phyloP scores from a whole-genome alignment of 2,888 invertebrate species.

The Sesamia inferens region DNA sequence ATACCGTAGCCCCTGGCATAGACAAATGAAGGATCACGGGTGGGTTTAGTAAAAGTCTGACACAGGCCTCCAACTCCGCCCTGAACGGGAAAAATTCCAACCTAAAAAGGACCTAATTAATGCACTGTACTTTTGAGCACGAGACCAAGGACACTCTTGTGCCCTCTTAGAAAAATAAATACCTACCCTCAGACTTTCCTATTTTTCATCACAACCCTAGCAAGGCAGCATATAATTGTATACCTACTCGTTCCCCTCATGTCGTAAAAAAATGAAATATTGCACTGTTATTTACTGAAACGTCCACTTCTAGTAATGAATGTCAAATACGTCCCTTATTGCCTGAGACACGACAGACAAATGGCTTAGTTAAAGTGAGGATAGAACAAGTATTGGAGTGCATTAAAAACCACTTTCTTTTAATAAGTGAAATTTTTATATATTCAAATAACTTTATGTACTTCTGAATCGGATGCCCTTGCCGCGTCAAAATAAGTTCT shows the following conservation, averaged over 20 bases:
- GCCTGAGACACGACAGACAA: slow-evolving; percentile 1
- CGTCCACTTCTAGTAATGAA: slow-evolving; percentile 44
- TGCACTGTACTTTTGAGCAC: not conserved
- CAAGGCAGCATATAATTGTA: slow-evolving; percentile 18
- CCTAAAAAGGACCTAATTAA: no score
- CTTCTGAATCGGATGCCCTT: no score
- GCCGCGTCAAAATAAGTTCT: not conserved
- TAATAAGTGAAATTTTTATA: not conserved
- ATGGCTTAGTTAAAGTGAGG: not conserved
- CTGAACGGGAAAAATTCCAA: no score
- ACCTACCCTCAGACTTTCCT: no score
- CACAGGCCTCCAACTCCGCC: no score
- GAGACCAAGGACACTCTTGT: not conserved
- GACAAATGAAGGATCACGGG: no score
- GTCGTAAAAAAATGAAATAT: slow-evolving; percentile 51
- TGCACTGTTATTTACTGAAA: slow-evolving; percentile 38
- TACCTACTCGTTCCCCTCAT: slow-evolving; percentile 19
- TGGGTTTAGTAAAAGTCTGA: no score
- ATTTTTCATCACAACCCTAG: slow-evolving; percentile 29
- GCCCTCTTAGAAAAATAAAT: not conserved
- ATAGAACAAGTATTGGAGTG: no score
- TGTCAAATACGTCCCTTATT: slow-evolving; percentile 30
- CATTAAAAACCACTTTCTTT: no score
- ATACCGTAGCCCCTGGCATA: no score
- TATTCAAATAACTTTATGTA: not conserved